A percentile compares a stretch with the other conserved stretches of the same genome.
These are phyloP conservation scores for Chlorops oryzae DNA, from an alignment of 1,140 invertebrate genomes.

Conservation along the genomic window DNA sequence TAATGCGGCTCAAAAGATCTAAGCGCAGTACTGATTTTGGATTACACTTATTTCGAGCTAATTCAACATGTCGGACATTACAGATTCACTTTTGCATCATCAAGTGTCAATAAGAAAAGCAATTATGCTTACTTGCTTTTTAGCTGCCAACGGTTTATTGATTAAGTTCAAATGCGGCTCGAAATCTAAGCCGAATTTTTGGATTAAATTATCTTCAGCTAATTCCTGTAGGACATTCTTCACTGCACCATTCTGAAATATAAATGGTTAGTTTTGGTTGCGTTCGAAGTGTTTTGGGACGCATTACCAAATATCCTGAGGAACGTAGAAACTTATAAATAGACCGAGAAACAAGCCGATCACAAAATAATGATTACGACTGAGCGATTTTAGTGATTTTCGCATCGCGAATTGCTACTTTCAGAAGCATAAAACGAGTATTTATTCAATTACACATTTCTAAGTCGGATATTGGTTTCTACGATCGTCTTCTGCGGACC, in stretches of 20 bases:
- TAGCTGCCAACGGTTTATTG: slow-evolving; percentile 45
- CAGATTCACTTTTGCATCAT: no score
- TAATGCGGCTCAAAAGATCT: slow-evolving; percentile 45
- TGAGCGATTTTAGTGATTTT: slow-evolving; percentile 35
- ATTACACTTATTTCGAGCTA: slow-evolving; percentile 33
- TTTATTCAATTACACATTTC: no score
- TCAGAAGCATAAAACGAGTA: no score
- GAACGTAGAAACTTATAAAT: slow-evolving; percentile 36
- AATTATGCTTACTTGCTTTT: slow-evolving; percentile 37
- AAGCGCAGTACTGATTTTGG: slow-evolving; percentile 39
- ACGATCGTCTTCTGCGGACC: no score
- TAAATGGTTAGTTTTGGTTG: no score
- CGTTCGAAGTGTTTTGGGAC: no score
- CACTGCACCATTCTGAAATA: slow-evolving; percentile 40
- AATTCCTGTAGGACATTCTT: slow-evolving; percentile 42
- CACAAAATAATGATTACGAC: slow-evolving; percentile 43
- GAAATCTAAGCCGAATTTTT: slow-evolving; percentile 44
- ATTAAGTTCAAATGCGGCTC: slow-evolving; percentile 46
- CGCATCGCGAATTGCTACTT: no score
- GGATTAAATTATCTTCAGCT: slow-evolving; percentile 36
- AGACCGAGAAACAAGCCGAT: slow-evolving; percentile 40
- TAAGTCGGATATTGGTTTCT: no score
- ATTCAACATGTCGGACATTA: slow-evolving; percentile 13
- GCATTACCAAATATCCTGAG: slow-evolving; percentile 36
- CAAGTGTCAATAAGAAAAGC: neutral